Base-by-base conservation (phyloP, 2,113 vertebrate genomes). In the Phoenicopterus ruber region DNA sequence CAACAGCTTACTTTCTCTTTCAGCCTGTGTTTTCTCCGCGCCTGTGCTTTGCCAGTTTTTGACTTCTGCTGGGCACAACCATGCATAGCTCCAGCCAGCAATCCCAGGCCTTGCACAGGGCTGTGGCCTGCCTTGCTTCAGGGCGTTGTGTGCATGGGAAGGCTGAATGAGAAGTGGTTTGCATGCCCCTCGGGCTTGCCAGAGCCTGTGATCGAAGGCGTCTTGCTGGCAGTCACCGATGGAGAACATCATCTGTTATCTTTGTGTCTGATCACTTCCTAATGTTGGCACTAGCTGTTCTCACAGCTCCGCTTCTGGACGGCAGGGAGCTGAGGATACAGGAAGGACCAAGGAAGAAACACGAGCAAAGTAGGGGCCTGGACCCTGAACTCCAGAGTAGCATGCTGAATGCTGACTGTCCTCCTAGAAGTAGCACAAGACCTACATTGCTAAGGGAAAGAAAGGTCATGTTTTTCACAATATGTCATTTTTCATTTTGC, bases 21-120 rank as follows among this genome's bases (percentile, higher is more conserved):
- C 26, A 34, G 26, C 28, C 24, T 28, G 25, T 24, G 40, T 52
- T 70, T 46, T 34, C 7, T 40, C 5, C 1, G 15, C 2, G 7
- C 42, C 28, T 6, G 26, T 38, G 32, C 47, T 59, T 72, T 46
- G 59, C 36, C 29, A 14, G 55, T 32, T 72, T 55, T 70, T 2
- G 3, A 2, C 32, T 91, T 50, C 29, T 29, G 54, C 36, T 29
- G 31, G 0, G 0, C 55, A 22, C n/a, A 16, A 3, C 20, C 5
- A 0, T 1, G 2, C 0, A 1, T 25, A 49, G 65, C 77, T 71
- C 31, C 42, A 11, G 65, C 31, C 46, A 31, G 50, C 31, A 7
- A 2, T 59, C 34, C 31, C 29, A 6, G 29, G 31, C 36, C 57
- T 69, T 1, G 1, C 1, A 5, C 14, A 0, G 65, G 31, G 47